A percentile compares a stretch with the other conserved stretches of the same genome.
Evolutionary conservation across 2,888 invertebrate species (phyloP).

Genomic region (Zonitis immaculata): DNA sequence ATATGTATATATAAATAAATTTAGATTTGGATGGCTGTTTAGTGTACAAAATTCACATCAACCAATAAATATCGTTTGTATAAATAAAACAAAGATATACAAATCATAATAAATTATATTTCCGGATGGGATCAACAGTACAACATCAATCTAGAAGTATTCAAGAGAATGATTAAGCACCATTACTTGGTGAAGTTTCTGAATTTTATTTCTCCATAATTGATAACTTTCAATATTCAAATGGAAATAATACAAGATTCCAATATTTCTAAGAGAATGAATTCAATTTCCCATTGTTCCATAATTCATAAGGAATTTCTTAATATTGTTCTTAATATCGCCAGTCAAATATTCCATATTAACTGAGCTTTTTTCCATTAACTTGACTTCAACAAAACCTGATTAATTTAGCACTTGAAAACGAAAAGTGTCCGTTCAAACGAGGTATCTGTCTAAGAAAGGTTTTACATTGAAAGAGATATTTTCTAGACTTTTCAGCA

Average conservation of each 20-base stretch:
- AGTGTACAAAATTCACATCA: not conserved
- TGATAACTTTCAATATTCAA: slow-evolving; percentile 7
- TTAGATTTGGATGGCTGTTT: not conserved
- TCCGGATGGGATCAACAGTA: too few species aligned
- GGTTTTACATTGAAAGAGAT: too few species aligned
- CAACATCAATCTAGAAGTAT: too few species aligned
- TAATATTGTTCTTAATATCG: slow-evolving; percentile 3
- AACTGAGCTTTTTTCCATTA: too few species aligned
- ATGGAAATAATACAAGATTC: slow-evolving; percentile 1
- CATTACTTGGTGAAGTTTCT: not conserved
- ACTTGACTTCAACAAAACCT: too few species aligned
- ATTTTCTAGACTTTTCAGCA: too few species aligned
- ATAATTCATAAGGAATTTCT: slow-evolving; percentile 5
- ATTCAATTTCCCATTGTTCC: slow-evolving; percentile 14
- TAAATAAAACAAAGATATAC: too few species aligned
- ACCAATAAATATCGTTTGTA: not conserved
- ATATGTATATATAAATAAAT: not conserved
- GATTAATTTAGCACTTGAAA: too few species aligned
- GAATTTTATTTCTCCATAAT: slow-evolving; percentile 5
- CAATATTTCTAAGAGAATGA: slow-evolving; percentile 1
- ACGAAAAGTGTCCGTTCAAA: too few species aligned
- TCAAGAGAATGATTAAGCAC: too few species aligned
- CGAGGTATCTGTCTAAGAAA: too few species aligned
- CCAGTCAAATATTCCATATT: slow-evolving; percentile 9
- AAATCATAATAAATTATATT: too few species aligned